Base-by-base conservation (phyloP, 2,113 vertebrate species). In the Camelus dromedarius region DNA sequence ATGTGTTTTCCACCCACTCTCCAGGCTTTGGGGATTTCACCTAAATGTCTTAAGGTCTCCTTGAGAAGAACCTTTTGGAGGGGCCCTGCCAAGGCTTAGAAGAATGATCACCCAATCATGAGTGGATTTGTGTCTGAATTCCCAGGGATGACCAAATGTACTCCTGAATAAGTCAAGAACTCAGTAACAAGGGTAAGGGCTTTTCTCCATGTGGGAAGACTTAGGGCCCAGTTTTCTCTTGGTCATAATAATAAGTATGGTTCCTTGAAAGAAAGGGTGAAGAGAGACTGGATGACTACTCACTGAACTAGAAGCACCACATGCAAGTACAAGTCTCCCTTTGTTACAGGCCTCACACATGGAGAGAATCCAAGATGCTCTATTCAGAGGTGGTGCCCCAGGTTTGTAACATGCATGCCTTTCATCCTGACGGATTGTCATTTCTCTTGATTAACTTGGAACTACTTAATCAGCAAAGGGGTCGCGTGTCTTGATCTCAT, bases 401-500 rank as follows among this genome's bases (percentile, higher is more conserved):
- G 35, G 69, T 88, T 81, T 64, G 20, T 95, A 26, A 88, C 75
- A 56, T 20, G 46, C 26, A 50, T 3, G 54, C 19, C 64, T 87
- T 92, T 85, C 50, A 58, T 93, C 10, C 13, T 66, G 79, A 92
- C 46, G 70, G 46, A 38, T 2, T 54, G 62, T 92, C 42, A 66
- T 76, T 93, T 95, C 46, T 38, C 52, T 95, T 96, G 80, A 87
- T 80, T 82, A 38, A 64, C n/a, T 86, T 73, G 32, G 30, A 89
- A 77, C 76, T 88, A 84, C 46, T 96, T 87, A 64, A 0, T 87
- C 46, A 87, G 89, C 66, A 89, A 72, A 81, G 75, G 52, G 69
- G 87, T 35, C 79, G 56, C 4, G 15, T 56, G 86, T 64, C 90
- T 80, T 96, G 82, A 96, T 95, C 58, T 75, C 83, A 67, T 95